These are phyloP conservation scores for Endotricha flammealis DNA, from an alignment of 2,888 invertebrate genomes.

Conservation along the genomic window DNA sequence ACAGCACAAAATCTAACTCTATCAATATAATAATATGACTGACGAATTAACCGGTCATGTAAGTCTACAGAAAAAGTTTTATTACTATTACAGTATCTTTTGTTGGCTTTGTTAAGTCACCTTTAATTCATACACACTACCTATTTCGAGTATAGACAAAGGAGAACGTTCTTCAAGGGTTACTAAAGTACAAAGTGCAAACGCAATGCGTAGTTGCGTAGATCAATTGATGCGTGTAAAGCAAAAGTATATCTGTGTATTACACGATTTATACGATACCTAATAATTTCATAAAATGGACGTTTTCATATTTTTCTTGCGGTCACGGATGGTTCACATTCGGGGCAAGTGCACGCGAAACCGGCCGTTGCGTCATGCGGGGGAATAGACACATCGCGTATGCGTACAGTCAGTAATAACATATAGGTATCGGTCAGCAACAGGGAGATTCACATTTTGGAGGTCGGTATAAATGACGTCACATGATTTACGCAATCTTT, in stretches of 20 bases:
- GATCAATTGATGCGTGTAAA: conserved; percentile 26
- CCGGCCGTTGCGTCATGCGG: conserved; percentile 62
- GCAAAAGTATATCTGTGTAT: conserved; percentile 27
- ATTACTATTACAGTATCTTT: too few relatives aligned
- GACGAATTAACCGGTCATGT: too few relatives aligned
- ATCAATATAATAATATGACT: too few relatives aligned
- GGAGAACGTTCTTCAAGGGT: conserved; percentile 3
- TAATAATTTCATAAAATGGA: conserved; percentile 53
- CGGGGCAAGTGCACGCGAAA: conserved; percentile 75
- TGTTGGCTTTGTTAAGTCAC: too few relatives aligned
- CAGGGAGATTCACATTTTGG: too few relatives aligned
- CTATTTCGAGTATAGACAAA: conserved; percentile 2
- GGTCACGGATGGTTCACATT: conserved; percentile 68
- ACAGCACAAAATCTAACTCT: too few relatives aligned
- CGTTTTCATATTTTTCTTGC: conserved; percentile 67
- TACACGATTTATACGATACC: conserved; percentile 40
- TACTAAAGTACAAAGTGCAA: conserved; percentile 2
- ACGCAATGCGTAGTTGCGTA: conserved; percentile 4
- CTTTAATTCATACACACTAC: too few relatives aligned
- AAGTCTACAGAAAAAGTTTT: too few relatives aligned
- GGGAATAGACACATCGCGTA: conserved; percentile 29
- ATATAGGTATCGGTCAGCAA: too few relatives aligned
- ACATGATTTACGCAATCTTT: too few relatives aligned
- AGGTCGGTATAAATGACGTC: too few relatives aligned
- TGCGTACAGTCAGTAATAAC: too few relatives aligned